Percentiles rank a stretch among this genome's conserved stretches.
Evolutionary conservation across 2,888 invertebrate genomes (phyloP).

Genomic region (Pimpla rufipes): DNA sequence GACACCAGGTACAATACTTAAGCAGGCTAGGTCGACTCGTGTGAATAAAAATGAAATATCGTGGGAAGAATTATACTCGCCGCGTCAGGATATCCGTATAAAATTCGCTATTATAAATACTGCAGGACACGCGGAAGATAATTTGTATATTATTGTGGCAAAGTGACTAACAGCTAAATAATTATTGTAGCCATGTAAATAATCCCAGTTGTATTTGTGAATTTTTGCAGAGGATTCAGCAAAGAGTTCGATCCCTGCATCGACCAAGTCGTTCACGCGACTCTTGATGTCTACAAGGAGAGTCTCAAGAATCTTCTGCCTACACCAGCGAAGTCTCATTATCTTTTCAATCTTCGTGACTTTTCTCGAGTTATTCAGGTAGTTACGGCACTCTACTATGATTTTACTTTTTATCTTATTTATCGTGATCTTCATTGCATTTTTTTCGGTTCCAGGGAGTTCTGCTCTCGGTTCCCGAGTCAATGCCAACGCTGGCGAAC

Average conservation of each 20-base stretch:
- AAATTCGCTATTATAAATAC: too few relatives aligned
- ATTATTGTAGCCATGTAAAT: not conserved
- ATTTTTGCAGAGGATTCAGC: conserved; percentile 90
- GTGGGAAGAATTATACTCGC: too few relatives aligned
- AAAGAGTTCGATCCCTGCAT: conserved; percentile 97
- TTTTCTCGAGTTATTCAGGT: conserved; percentile 96
- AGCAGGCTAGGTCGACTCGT: too few relatives aligned
- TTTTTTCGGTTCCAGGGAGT: conserved; percentile 89
- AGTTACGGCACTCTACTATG: conserved; percentile 60
- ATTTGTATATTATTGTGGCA: too few relatives aligned
- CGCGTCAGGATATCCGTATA: too few relatives aligned
- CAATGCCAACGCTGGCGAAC: conserved; percentile 93
- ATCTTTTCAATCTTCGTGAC: conserved; percentile 97
- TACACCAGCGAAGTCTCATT: conserved; percentile 97
- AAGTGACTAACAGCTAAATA: not conserved
- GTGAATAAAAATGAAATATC: too few relatives aligned
- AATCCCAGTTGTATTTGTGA: not conserved
- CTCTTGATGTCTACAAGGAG: conserved; percentile 94
- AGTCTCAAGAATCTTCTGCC: conserved; percentile 94
- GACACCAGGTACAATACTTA: conserved; percentile 91
- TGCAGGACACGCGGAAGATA: too few relatives aligned
- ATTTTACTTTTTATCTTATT: too few relatives aligned
- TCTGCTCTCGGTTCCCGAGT: conserved; percentile 96
- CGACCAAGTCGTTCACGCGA: conserved; percentile 94
- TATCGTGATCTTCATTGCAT: not conserved